Evolutionary conservation across 2,888 invertebrate genomes (phyloP), one percentile per base, ranked within the genome.

Genomic region (Polymixis lichenea): DNA sequence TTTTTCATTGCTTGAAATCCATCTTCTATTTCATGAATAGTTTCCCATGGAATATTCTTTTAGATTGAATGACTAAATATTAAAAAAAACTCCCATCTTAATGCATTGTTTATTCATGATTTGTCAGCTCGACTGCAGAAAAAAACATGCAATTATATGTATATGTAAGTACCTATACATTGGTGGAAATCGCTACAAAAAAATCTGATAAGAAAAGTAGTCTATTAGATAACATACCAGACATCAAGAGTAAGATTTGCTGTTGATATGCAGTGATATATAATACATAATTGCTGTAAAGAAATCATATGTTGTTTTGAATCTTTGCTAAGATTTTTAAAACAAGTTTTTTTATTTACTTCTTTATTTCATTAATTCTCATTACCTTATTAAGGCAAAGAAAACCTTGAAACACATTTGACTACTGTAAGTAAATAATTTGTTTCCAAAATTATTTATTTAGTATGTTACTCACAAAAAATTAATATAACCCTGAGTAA

Each of bases 371-470:
- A 51, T 67, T 49, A 6, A 38, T 11, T 74, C 19, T 51, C 49
- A 49, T 17, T 49, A 49, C 60, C 56, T 72, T 46, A 72, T 32
- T 62, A 43, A 64, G 22, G 51, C 25, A 46, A 53, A 43, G 13
- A 43, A 15, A 78, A 74, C 78, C 82, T 82, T 82, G 82, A 78
- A 60, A 67, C 22, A 58, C 19, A 73, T 64, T 81, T 49, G 77
- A 46, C 19, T 66, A 58, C 38, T 71, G 32, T 56, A 28, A 38
- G 64, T 28, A 72, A 53, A 69, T 71, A 73, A 83, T 32, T 75
- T n/a, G 51, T 70, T 72, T 46, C n/a, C 3, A 43, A 72, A 69
- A 55, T 61, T 0, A 56, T 55, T 66, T 83, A 49, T 68, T 68
- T 66, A 58, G 64, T 46, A 51, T 67, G 32, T 61, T n/a, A 60